These are phyloP conservation scores for Mechanitis mazaeus DNA, from an alignment of 2,888 invertebrate genomes.

Conservation along the genomic window DNA sequence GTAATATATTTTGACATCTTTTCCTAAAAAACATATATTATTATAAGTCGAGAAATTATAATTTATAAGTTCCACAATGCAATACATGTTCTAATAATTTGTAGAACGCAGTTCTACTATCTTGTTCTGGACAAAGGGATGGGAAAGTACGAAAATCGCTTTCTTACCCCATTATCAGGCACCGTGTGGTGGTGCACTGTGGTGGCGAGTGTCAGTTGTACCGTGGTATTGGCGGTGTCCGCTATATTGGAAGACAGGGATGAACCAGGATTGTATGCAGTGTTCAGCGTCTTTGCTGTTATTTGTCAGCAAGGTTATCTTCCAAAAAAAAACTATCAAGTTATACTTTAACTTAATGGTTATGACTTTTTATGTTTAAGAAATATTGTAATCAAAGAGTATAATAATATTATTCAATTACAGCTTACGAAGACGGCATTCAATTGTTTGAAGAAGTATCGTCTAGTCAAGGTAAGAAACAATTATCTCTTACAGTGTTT, in stretches of 20 bases:
- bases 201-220: conserved; percentile 44
- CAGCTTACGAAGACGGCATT: conserved; percentile 61
- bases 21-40: too few relatives aligned
- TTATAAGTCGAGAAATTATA: too few relatives aligned
- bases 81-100: not conserved
- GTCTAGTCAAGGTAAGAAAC: conserved; percentile 55
- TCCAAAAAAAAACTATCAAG: not conserved
- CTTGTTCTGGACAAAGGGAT: conserved; percentile 57
- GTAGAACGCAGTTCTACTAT: conserved; percentile 65
- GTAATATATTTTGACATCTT: too few relatives aligned
- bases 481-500: not conserved
- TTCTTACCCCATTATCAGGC: conserved; percentile 64
- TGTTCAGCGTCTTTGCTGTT: conserved; percentile 61
- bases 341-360: not conserved
- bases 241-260: conserved; percentile 50
- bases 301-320: conserved; percentile 58
- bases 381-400: not conserved
- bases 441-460: conserved; percentile 41
- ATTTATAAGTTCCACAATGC: too few relatives aligned
- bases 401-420: conserved; percentile 24
- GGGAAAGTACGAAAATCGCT: conserved; percentile 62
- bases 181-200: conserved; percentile 63
- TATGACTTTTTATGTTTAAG: not conserved
- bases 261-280: conserved; percentile 44
- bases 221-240: conserved; percentile 49